Conservation (phyloP, 2,888 invertebrate genomes). For the Oscheius sp. region DNA sequence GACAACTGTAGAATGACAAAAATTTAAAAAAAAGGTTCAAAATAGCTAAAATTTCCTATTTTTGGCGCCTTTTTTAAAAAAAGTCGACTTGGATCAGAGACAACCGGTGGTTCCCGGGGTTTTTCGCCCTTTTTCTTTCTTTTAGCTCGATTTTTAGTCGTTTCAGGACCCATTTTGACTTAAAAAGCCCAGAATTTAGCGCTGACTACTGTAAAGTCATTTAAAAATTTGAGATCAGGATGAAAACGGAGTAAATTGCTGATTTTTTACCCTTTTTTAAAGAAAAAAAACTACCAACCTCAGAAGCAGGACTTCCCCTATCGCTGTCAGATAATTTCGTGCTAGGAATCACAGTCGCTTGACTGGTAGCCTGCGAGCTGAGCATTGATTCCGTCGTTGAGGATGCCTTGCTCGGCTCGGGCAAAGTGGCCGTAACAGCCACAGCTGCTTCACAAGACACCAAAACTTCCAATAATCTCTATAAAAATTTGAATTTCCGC, state of each 20-base stretch:
- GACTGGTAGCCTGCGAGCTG: conserved; percentile 38
- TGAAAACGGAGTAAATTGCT: not conserved
- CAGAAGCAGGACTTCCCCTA: conserved; percentile 21
- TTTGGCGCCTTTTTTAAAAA: no score
- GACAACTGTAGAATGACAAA: no score
- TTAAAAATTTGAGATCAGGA: not conserved
- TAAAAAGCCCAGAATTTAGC: no score
- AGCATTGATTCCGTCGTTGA: conserved; percentile 22
- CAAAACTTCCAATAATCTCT: conserved; percentile 21
- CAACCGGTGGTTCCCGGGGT: no score
- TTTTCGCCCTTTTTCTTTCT: no score
- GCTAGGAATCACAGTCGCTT: conserved; percentile 24
- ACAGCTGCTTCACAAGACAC: conserved; percentile 25
- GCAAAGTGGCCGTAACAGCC: conserved; percentile 2
- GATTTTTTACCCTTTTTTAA: no score
- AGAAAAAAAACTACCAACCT: not conserved
- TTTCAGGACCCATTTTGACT: no score
- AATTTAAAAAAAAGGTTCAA: not conserved
- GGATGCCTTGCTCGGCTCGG: conserved; percentile 4
- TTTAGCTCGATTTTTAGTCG: no score
- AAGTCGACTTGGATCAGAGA: no score
- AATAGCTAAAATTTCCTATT: no score
- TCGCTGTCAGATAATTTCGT: conserved; percentile 23
- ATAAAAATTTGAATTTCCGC: not conserved
- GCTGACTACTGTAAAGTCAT: no score